Evolutionary conservation across 1,140 invertebrate species (phyloP).

Genomic region (Ostrea edulis): DNA sequence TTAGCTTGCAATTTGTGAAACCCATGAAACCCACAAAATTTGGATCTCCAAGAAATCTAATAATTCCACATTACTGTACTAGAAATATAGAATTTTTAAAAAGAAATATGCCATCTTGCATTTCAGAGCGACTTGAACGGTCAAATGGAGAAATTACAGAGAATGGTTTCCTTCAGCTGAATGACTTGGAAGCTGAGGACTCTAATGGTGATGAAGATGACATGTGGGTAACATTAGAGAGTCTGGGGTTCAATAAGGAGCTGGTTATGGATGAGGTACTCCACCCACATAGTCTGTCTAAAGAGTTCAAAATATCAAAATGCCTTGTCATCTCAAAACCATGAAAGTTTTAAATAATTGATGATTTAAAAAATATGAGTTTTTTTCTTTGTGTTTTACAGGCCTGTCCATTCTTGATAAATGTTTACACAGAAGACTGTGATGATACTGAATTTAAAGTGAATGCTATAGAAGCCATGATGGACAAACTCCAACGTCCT

Average conservation of each 20-base stretch:
- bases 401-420: conserved; percentile 75
- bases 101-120: not conserved
- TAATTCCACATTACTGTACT: too few relatives aligned
- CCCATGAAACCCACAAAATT: too few relatives aligned
- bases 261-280: conserved; percentile 77
- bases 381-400: conserved; percentile 50
- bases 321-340: too few relatives aligned
- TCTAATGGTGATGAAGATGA: conserved; percentile 79
- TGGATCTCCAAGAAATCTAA: too few relatives aligned
- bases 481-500: conserved; percentile 60
- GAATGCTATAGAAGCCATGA: conserved; percentile 60
- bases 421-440: conserved; percentile 71
- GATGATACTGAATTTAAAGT: conserved; percentile 69
- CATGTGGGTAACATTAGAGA: conserved; percentile 78
- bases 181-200: conserved; percentile 80
- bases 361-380: too few relatives aligned
- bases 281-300: not conserved
- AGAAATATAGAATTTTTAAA: too few relatives aligned
- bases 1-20: too few relatives aligned
- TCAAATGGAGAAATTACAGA: conserved; percentile 77
- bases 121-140: conserved; percentile 77
- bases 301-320: too few relatives aligned
- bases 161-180: conserved; percentile 77
- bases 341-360: too few relatives aligned
- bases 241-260: conserved; percentile 79